Conservation (phyloP, 2,113 vertebrate species). For the Brienomyrus longianalis region DNA sequence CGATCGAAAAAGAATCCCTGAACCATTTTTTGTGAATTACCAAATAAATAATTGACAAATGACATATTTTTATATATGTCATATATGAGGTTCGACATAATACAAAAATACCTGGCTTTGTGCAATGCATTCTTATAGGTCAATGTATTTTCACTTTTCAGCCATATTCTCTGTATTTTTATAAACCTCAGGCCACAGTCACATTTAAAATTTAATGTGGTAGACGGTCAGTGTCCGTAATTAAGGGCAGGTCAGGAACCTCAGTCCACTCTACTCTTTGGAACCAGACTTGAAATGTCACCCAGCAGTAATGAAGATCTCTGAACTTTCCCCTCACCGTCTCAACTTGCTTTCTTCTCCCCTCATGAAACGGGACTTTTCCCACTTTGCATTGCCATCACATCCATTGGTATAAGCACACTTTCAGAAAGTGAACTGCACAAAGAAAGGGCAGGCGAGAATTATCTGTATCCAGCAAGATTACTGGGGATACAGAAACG, state of each 20-base stretch:
- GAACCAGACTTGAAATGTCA: slow-evolving; percentile 34
- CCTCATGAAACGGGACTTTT: neutral
- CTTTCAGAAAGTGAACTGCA: slow-evolving; percentile 13
- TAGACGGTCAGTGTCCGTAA: slow-evolving; percentile 30
- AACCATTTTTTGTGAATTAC: neutral
- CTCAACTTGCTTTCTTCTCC: slow-evolving; percentile 1
- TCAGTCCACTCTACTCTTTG: slow-evolving; percentile 7
- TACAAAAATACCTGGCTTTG: neutral
- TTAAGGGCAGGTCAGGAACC: slow-evolving; percentile 39
- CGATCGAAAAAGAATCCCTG: neutral
- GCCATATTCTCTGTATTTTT: slow-evolving; percentile 17
- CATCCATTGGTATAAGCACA: slow-evolving; percentile 11
- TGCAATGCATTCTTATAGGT: slow-evolving; percentile 8
- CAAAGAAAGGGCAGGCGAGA: neutral
- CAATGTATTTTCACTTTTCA: slow-evolving; percentile 12
- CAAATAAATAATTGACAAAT: neutral
- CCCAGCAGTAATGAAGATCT: slow-evolving; percentile 24
- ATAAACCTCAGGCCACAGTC: slow-evolving; percentile 14
- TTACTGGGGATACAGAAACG: neutral
- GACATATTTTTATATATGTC: neutral
- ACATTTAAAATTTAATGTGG: slow-evolving; percentile 39
- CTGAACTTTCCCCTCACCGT: slow-evolving; percentile 27
- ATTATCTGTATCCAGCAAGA: neutral
- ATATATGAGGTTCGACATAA: neutral
- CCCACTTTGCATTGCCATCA: slow-evolving; percentile 21